Percentiles rank a stretch among this genome's conserved stretches.
Evolutionary conservation across 2,888 invertebrate species (phyloP).

Genomic region (Lottia gigantea): DNA sequence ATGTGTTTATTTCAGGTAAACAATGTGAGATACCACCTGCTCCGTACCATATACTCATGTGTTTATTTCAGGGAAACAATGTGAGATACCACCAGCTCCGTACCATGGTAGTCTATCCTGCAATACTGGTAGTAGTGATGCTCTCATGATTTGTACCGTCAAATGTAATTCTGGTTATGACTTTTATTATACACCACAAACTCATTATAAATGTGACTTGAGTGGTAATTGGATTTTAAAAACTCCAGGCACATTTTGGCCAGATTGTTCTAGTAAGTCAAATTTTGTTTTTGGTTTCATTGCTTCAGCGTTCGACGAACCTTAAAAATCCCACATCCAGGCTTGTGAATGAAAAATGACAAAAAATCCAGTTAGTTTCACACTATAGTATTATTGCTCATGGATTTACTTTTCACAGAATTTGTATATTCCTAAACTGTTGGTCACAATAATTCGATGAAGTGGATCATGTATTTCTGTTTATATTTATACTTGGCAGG

Average conservation of each 20-base stretch:
- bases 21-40: conserved; percentile 27
- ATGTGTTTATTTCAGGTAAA: conserved; percentile 27
- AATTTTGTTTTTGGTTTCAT: neutral
- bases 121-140: conserved; percentile 12
- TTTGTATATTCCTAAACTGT: neutral
- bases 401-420: neutral
- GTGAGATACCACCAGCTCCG: conserved; percentile 28
- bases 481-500: conserved; percentile 22
- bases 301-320: no score
- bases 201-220: conserved; percentile 28
- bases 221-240: conserved; percentile 30
- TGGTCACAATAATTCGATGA: neutral
- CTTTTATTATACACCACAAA: conserved; percentile 28
- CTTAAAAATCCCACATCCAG: no score
- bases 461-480: neutral
- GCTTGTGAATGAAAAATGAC: no score
- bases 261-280: conserved; percentile 36
- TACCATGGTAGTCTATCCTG: conserved; percentile 33
- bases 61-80: conserved; percentile 28
- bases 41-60: conserved; percentile 27
- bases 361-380: no score
- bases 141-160: conserved; percentile 25
- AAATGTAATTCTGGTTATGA: conserved; percentile 32
- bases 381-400: neutral
- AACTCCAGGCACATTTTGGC: conserved; percentile 28